Percentiles rank a stretch among this genome's conserved stretches.
Evolutionary conservation across 2,113 vertebrate species (phyloP).

Genomic region (Dermatemys mawii): DNA sequence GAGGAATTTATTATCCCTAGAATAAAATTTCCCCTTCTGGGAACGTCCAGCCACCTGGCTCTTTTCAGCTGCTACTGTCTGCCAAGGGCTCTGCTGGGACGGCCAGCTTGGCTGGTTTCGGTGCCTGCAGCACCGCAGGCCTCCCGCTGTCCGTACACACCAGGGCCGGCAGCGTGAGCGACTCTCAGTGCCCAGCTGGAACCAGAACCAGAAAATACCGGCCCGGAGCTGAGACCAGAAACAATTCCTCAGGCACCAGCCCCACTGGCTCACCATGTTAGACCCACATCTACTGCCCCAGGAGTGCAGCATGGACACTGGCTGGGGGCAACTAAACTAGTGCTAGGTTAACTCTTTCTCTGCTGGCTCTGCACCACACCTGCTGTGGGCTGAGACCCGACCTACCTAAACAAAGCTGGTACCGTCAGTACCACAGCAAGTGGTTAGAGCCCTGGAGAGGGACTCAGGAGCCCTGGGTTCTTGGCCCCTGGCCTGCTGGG

Average conservation of each 20-base stretch:
- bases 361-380: not conserved
- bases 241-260: not conserved
- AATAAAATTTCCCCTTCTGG: no score
- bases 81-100: not conserved
- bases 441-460: not conserved
- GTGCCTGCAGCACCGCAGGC: not conserved
- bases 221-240: not conserved
- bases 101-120: not conserved
- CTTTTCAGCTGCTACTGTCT: not conserved
- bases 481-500: not conserved
- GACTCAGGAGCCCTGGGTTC: not conserved
- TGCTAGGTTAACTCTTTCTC: not conserved
- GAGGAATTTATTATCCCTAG: no score
- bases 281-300: not conserved
- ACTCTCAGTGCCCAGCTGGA: not conserved
- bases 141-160: not conserved
- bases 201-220: not conserved
- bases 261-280: not conserved
- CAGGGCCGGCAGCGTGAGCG: not conserved
- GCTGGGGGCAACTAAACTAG: not conserved
- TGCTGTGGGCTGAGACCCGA: not conserved
- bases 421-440: not conserved
- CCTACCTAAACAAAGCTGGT: not conserved
- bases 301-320: not conserved
- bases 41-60: no score